Evolutionary conservation across 2,797 vertebrate species (phyloP).

Genomic region (Lycodopsis pacificus): DNA sequence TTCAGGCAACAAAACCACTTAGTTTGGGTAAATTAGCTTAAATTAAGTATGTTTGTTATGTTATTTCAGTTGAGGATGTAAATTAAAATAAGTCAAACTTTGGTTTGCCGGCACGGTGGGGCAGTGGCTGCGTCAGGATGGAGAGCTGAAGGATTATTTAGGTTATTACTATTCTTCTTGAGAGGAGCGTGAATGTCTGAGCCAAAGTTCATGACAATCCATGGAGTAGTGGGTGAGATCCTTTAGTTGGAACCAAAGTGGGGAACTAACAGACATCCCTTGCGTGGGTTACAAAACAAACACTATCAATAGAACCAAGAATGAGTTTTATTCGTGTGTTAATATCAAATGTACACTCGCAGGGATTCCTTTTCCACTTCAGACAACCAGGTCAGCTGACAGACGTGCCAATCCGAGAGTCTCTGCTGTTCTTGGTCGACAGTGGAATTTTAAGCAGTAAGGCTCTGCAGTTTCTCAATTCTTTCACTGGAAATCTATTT

Average conservation of each 20-base stretch:
- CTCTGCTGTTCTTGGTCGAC: slow-evolving; percentile 14
- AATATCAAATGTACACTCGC: not conserved
- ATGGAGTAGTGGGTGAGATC: not conserved
- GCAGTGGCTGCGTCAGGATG: too few relatives aligned
- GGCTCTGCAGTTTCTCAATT: slow-evolving; percentile 18
- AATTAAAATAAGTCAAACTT: too few relatives aligned
- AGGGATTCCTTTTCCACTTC: not conserved
- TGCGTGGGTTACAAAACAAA: not conserved
- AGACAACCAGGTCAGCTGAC: not conserved
- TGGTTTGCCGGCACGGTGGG: too few relatives aligned
- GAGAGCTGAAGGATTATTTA: not conserved
- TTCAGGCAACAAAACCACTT: too few relatives aligned
- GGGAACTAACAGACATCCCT: not conserved
- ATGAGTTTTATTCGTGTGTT: not conserved
- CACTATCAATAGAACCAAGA: not conserved
- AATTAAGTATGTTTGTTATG: too few relatives aligned
- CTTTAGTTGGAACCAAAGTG: not conserved
- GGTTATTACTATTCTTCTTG: not conserved
- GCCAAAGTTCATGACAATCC: not conserved
- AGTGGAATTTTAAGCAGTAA: slow-evolving; percentile 49
- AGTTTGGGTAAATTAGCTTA: too few relatives aligned
- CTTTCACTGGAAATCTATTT: slow-evolving; percentile 50
- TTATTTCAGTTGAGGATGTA: too few relatives aligned
- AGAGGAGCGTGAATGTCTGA: not conserved
- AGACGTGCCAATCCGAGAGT: not conserved